Evolutionary conservation across 1,140 invertebrate species (phyloP), one percentile per base, ranked within the genome.

Genomic region (Hyphantria cunea): DNA sequence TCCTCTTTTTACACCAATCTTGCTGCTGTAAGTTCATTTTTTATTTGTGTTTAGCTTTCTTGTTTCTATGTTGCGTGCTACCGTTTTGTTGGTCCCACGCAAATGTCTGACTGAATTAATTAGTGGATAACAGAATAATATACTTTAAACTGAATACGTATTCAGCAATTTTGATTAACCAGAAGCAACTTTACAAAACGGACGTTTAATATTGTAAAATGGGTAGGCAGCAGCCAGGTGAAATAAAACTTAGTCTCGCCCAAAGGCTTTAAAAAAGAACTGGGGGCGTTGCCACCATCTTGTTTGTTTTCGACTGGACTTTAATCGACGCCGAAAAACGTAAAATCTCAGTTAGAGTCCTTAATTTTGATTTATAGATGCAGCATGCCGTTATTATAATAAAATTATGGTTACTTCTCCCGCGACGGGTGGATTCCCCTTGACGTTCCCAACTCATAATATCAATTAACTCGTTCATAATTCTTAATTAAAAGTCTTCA

Each of bases 331-430:
- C 77, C 74, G 76, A 85, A 85, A 78, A 66, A 68, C 64, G 68
- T 73, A 77, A 66, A 67, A 74, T 68, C 10, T 54, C 70, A 67
- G 76, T 81, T 79, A 77, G 56, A 64, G 64, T 80, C 68, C 71
- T 78, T 82, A 87, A 82, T 87, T 86, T 71, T 86, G 77, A 89
- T 88, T 88, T 86, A 88, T 86, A 79, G 75, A 74, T 51, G 77
- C 75, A 77, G 70, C 74, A 78, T 72, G 77, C 71, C 76, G 79
- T 89, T 85, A 82, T 80, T 84, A 88, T 79, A 25, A 25, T 25
- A 58, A 78, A 74, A 64, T 72, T 68, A 74, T 76, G 64, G 65
- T 76, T 72, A 63, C 70, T 69, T 77, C 74, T 77, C 73, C 68
- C 65, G 72, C 54, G 53, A 63, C 58, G 66, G 65, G 51, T 56